These are phyloP conservation scores for Pseudococcus longispinus DNA, from an alignment of 2,888 invertebrate genomes.

Conservation along the genomic window DNA sequence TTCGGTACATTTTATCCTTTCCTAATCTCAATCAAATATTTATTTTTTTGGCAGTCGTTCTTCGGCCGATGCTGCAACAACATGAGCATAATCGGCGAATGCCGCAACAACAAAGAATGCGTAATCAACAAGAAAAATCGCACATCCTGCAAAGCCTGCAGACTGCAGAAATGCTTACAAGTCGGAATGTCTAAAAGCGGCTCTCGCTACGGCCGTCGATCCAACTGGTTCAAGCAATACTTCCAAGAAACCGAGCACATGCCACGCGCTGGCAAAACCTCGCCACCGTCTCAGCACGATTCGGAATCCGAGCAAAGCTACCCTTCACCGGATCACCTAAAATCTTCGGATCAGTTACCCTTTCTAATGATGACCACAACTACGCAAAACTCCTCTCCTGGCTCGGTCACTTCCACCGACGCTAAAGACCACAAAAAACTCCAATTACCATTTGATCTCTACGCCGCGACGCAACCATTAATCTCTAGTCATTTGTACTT, in stretches of 20 bases:
- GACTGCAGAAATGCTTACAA: slow-evolving; percentile 82
- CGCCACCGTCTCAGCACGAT: neutral
- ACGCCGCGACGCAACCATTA: slow-evolving; percentile 18
- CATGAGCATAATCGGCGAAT: slow-evolving; percentile 81
- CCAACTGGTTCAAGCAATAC: slow-evolving; percentile 94
- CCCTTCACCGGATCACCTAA: neutral
- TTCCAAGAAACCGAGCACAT: slow-evolving; percentile 65
- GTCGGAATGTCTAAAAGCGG: slow-evolving; percentile 94
- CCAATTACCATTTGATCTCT: slow-evolving; percentile 49
- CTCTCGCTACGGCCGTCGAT: slow-evolving; percentile 85
- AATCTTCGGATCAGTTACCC: neutral
- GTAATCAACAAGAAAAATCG: slow-evolving; percentile 92
- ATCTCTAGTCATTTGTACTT: slow-evolving; percentile 53
- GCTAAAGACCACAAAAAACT: neutral
- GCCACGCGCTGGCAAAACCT: neutral
- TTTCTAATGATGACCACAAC: neutral
- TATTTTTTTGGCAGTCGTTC: slow-evolving; percentile 78
- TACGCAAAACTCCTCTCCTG: neutral
- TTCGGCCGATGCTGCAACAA: slow-evolving; percentile 71
- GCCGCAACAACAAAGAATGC: slow-evolving; percentile 64
- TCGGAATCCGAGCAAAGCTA: neutral
- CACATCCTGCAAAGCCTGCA: slow-evolving; percentile 89
- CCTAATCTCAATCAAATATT: neutral
- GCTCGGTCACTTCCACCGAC: neutral
- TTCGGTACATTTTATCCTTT: neutral